A percentile compares a stretch with the other conserved stretches of the same genome.
These are phyloP conservation scores for Silvanus unidentatus DNA, from an alignment of 2,888 invertebrate species.

Conservation along the genomic window DNA sequence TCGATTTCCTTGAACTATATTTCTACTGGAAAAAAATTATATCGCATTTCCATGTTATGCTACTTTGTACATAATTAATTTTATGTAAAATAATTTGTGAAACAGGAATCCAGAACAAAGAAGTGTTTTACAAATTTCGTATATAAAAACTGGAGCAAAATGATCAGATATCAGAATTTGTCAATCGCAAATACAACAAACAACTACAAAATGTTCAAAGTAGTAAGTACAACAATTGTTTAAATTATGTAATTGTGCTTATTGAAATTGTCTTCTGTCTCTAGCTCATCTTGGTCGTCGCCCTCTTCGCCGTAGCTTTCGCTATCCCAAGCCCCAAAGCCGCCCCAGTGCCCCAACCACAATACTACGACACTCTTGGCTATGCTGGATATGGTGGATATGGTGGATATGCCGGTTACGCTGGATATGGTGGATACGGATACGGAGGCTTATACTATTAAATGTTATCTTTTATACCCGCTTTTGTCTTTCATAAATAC, in stretches of 20 bases:
- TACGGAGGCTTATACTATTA: not conserved
- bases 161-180: not conserved
- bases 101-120: too few species aligned
- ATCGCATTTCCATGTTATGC: too few species aligned
- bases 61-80: too few species aligned
- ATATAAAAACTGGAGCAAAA: too few species aligned
- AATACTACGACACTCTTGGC: not conserved
- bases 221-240: conserved; percentile 9
- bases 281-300: conserved; percentile 21
- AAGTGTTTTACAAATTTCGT: too few species aligned
- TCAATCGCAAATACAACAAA: not conserved
- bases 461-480: too few species aligned
- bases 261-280: not conserved
- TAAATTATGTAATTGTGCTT: conserved; percentile 12
- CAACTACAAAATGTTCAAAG: conserved; percentile 11
- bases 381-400: conserved; percentile 10
- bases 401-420: conserved; percentile 7
- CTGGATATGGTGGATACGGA: not conserved
- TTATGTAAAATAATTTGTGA: too few species aligned
- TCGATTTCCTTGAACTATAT: too few species aligned
- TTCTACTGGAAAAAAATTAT: too few species aligned
- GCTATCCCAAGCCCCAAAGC: conserved; percentile 37
- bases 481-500: too few species aligned
- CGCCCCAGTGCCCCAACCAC: conserved; percentile 10
- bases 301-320: conserved; percentile 33